Conservation (phyloP, 2,888 invertebrate genomes). For the Nasonovia ribisnigri region DNA sequence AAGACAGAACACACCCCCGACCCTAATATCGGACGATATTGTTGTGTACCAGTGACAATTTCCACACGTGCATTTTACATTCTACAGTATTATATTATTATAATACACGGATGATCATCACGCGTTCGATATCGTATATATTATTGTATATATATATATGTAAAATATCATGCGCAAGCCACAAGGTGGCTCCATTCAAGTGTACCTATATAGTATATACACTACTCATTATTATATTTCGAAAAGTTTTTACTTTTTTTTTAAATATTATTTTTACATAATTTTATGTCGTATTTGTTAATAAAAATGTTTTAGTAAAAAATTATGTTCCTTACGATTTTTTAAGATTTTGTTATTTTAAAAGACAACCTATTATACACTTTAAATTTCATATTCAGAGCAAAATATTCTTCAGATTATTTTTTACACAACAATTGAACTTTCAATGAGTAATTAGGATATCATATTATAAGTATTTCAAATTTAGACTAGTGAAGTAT, state of each 20-base stretch:
- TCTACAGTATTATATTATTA: background rate
- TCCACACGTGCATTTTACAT: slow-evolving; percentile 41
- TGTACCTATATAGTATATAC: background rate
- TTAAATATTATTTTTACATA: background rate
- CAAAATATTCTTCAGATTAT: background rate
- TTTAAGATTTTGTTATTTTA: background rate
- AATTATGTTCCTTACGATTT: background rate
- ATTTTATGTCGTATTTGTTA: background rate
- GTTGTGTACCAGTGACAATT: slow-evolving; percentile 44
- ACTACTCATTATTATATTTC: background rate
- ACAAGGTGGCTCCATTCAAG: background rate
- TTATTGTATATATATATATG: background rate
- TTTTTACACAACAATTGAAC: background rate
- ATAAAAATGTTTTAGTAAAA: background rate
- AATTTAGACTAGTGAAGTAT: background rate
- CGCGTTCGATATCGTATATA: background rate
- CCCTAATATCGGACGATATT: slow-evolving; percentile 34
- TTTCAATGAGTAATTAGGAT: background rate
- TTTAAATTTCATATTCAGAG: no score
- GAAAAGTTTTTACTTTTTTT: background rate
- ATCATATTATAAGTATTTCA: background rate
- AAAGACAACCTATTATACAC: no score
- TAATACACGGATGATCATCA: slow-evolving; percentile 2
- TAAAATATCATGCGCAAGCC: background rate
- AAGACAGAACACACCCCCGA: background rate